Base-by-base conservation (phyloP, 2,888 invertebrate genomes). In the Oxytorus armatus region DNA sequence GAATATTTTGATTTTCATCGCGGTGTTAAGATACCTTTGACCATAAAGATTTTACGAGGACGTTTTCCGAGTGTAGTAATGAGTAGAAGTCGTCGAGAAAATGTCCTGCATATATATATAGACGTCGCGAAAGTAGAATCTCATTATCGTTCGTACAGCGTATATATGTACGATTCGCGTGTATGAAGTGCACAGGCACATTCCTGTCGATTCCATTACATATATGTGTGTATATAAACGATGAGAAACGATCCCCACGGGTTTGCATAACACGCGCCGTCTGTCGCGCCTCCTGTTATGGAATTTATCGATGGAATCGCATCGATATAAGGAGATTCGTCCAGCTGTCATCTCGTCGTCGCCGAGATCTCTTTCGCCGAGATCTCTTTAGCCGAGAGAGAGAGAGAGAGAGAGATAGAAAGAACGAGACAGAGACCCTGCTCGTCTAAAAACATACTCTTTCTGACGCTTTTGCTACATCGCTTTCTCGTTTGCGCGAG, bases 301-400 rank as follows among this genome's bases (percentile, higher is more conserved):
- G 89, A 86, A 88, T 88, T 89, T 86, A 89, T 88, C 87, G 87
- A 89, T 87, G 80, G 77, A 72, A 75, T 77, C 65, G 59, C 77
- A 85, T 86, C 89, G 86, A 86, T 89, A 89, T 88, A 90, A 88
- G 87, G 88, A 83, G 84, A 85, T 86, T 82, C 82, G 83, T 63
- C 83, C 84, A 89, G 85, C 85, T 87, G 87, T 87, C 86, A 85
- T 75, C 63, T 75, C 42, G 63, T 66, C 81, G n/a, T 66, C 55
- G 29, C 47, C 59, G 53, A 55, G 65, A 63, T 18, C 59, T 51
- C 59, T 55, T n/a, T n/a, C n/a, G n/a, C n/a, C n/a, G n/a, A n/a
- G n/a, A n/a, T n/a, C 72, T 79, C 78, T 39, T 8, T 44, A 8
- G 29, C 55, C 55, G 44, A 44, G 10, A 55, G 55, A 29, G n/a